Conservation (phyloP, 1,140 invertebrate genomes). For the Sycophila sp. region DNA sequence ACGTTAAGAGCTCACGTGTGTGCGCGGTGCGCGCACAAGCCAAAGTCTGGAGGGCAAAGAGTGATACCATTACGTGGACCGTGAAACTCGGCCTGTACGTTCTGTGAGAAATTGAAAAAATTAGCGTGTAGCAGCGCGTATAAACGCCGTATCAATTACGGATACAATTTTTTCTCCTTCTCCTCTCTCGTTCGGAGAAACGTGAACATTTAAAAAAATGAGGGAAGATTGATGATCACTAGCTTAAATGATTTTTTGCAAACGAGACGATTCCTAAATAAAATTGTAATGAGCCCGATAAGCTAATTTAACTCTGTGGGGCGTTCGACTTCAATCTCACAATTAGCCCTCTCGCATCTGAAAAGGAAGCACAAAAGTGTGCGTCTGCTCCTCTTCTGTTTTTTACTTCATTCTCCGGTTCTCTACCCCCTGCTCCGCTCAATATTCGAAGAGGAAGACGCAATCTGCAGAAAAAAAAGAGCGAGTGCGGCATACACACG, state of each 20-base stretch:
- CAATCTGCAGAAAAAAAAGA: neutral
- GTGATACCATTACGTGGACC: neutral
- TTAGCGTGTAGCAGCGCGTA: constrained; percentile 29
- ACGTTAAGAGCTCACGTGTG: constrained; percentile 32
- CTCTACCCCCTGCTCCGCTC: neutral
- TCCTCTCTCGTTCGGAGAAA: too few relatives aligned
- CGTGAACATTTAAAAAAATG: too few relatives aligned
- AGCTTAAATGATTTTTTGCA: too few relatives aligned
- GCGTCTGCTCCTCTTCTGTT: neutral
- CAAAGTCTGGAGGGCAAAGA: too few relatives aligned
- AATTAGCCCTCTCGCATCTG: too few relatives aligned
- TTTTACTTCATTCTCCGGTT: too few relatives aligned
- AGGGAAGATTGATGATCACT: too few relatives aligned
- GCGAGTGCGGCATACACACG: neutral
- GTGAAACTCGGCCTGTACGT: constrained; percentile 9
- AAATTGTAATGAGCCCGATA: too few relatives aligned
- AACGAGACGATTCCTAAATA: too few relatives aligned
- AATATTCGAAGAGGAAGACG: constrained; percentile 31
- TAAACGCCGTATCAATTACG: constrained; percentile 19
- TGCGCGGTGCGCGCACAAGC: neutral
- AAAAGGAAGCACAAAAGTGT: neutral
- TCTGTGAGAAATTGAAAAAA: constrained; percentile 31
- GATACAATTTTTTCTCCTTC: neutral
- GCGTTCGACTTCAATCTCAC: too few relatives aligned
- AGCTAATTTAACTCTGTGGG: too few relatives aligned